Evolutionary conservation across 2,113 vertebrate genomes (phyloP), one percentile per base, ranked within the genome.

Genomic region (Gymnobelideus leadbeateri): DNA sequence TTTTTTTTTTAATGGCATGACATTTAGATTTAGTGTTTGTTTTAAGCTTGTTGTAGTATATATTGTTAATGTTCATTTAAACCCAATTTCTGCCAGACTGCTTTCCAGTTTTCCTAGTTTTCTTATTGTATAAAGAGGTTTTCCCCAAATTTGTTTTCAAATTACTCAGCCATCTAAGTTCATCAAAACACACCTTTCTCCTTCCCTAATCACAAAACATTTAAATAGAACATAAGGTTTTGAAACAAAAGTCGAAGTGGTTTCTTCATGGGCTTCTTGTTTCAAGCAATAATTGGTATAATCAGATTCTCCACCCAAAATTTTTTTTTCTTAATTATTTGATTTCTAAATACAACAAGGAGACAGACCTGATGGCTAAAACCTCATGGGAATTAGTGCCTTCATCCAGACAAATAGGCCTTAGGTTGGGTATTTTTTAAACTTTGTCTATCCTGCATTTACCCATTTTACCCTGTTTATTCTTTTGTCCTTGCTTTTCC

Each of bases 401-500:
- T 92, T 89, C 57, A 50, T 94, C 91, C 92, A 57, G 14, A 89
- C 68, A 43, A 77, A 49, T 84, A 61, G 55, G 54, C 47, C 51
- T 92, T 24, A 25, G 24, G 28, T 49, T 68, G 11, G 47, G 47
- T 49, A 49, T 49, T 49, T 49, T 49, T 49, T 49, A 49, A 49
- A 49, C 47, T 49, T 49, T 49, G 47, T 49, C 47, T 49, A 49
- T 49, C 47, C 47, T 49, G 47, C 47, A 31, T 96, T 95, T 94
- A 31, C 52, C 26, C 57, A 89, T 47, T 51, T 47, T n/a, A 57
- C 57, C 55, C 43, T 11, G 7, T 97, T 91, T 19, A 54, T 47
- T 91, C 93, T 90, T 89, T 90, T 93, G 77, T 50, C 37, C 11
- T 68, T 91, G 89, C n/a, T 91, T 96, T 92, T 94, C 91, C 52